Conservation (phyloP, 2,888 invertebrate genomes). For the Therioaphis trifolii region DNA sequence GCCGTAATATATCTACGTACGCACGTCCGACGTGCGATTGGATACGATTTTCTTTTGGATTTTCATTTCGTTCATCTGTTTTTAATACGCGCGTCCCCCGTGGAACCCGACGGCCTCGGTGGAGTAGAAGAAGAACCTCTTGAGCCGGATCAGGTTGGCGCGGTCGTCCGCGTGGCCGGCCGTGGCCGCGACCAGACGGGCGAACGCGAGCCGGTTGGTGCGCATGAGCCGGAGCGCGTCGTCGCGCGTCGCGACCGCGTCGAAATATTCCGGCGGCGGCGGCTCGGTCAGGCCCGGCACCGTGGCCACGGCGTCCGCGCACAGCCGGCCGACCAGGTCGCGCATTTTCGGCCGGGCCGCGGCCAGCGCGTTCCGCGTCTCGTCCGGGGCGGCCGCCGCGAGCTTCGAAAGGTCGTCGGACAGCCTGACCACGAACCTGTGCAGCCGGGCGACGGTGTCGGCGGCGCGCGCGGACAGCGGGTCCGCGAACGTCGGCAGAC, state of each 20-base stretch:
- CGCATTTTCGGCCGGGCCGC: neutral
- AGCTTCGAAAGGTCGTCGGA: neutral
- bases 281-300: neutral
- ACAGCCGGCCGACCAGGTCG: neutral
- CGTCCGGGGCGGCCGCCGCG: neutral
- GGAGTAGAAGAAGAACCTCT: neutral
- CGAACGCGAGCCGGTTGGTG: slow-evolving; percentile 24
- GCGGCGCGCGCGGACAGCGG: neutral
- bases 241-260: neutral
- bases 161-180: neutral
- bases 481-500: neutral
- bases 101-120: neutral
- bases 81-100: neutral
- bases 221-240: neutral
- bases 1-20: neutral
- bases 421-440: neutral
- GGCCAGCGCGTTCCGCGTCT: neutral
- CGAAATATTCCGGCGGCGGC: neutral
- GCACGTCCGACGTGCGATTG: slow-evolving; percentile 33
- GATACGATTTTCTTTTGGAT: slow-evolving; percentile 39
- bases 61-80: slow-evolving; percentile 3
- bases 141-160: neutral
- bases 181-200: slow-evolving; percentile 9
- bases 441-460: neutral
- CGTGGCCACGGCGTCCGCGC: neutral